Evolutionary conservation across 2,888 invertebrate species (phyloP).

Genomic region (Yponomeuta plumbellus): DNA sequence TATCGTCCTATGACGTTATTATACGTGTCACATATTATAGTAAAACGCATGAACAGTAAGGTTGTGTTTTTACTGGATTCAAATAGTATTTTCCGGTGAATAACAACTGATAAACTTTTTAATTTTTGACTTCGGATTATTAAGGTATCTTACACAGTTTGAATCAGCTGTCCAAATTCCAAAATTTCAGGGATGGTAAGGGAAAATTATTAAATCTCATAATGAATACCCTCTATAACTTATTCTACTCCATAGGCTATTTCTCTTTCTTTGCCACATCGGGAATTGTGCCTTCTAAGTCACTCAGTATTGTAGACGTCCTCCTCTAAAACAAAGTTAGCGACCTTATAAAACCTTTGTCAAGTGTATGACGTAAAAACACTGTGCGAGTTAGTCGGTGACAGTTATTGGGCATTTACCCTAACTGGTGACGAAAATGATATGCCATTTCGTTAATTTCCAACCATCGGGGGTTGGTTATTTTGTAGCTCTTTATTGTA

Average conservation of each 20-base stretch:
- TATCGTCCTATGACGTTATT: not conserved
- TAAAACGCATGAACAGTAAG: not conserved
- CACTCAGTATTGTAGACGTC: too few species aligned
- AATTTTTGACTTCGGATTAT: too few species aligned
- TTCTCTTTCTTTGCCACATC: too few species aligned
- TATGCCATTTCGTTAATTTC: conserved; percentile 49
- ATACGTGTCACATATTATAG: not conserved
- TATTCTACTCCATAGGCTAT: too few species aligned
- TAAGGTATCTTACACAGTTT: too few species aligned
- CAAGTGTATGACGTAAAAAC: not conserved
- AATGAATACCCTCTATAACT: too few species aligned
- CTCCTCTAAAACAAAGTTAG: too few species aligned
- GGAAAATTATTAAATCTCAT: too few species aligned
- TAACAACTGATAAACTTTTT: too few species aligned
- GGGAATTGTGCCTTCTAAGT: too few species aligned
- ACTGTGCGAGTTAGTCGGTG: not conserved
- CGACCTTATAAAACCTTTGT: not conserved
- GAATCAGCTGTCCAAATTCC: too few species aligned
- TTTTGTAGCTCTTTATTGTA: conserved; percentile 11
- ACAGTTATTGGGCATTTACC: conserved; percentile 38
- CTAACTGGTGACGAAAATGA: conserved; percentile 35
- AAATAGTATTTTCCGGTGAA: not conserved
- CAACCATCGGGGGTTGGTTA: conserved; percentile 33
- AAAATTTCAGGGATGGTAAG: too few species aligned
- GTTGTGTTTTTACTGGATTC: not conserved